Evolutionary conservation across 2,888 invertebrate genomes (phyloP), one percentile per base, ranked within the genome.

Genomic region (Pimpla rufipes): DNA sequence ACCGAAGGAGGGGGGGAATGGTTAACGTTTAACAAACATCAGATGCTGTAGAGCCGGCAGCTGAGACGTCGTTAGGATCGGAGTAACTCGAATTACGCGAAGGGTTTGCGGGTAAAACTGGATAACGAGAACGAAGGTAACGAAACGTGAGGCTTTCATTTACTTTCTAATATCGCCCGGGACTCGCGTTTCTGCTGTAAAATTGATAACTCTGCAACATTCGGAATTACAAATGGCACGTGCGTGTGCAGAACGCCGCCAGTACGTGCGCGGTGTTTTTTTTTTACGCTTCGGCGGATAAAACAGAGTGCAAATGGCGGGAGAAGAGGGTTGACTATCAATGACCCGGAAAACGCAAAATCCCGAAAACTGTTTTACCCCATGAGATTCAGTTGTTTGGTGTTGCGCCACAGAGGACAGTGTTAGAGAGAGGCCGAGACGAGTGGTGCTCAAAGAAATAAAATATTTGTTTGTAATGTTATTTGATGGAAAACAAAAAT

Each of bases 21-120:
- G 5, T 62, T 59, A 59, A 21, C 52, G 52, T 52, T 52, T 2
- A 35, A 21, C 37, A 35, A 59, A 35, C 59, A 37, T 59, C 59
- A 59, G n/a, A 16, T 8, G 40, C 37, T 18, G 0, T 37, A 3
- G 37, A 16, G 59, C 59, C 59, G 35, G 59, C n/a, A 47, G n/a
- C n/a, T 3, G 5, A 47, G n/a, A 47, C n/a, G n/a, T 29, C 5
- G 2, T 29, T 29, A 29, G n/a, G 1, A 10, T 1, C 42, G 8
- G 2, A n/a, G n/a, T n/a, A n/a, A 47, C n/a, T 16, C 8, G 1
- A 59, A 16, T 16, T 2, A n/a, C 13, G 16, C 37, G 16, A 55
- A 55, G 5, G 2, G 23, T n/a, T 13, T 0, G n/a, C 3, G n/a
- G n/a, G 13, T 29, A n/a, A 11, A 11, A 2, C 6, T 1, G 7